Evolutionary conservation across 1,140 invertebrate genomes (phyloP).

Genomic region (Drosophila pachea): DNA sequence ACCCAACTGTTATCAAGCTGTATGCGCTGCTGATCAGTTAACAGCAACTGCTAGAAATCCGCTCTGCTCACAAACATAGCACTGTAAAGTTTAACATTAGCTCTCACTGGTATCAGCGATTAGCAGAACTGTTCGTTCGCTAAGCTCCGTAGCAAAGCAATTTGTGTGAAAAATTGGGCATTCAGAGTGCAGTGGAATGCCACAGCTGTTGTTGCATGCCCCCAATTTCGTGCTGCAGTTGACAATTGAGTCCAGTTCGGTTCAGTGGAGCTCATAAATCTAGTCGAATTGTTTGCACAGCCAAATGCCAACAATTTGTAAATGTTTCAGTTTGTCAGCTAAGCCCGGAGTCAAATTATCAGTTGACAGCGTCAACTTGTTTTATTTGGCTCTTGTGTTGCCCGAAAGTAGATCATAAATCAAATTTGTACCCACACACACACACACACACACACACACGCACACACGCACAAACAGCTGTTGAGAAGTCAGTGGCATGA

Average conservation of each 20-base stretch:
- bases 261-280: constrained; percentile 30
- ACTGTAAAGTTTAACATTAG: no score
- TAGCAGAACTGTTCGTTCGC: no score
- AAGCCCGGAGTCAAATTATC: constrained; percentile 61
- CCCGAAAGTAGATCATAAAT: constrained; percentile 62
- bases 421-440: constrained; percentile 46
- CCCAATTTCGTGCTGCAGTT: constrained; percentile 1
- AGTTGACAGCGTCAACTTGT: constrained; percentile 52
- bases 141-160: background rate
- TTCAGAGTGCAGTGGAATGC: background rate
- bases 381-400: constrained; percentile 31
- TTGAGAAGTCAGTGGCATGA: constrained; percentile 14
- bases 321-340: constrained; percentile 38
- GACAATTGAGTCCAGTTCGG: background rate
- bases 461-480: constrained; percentile 1
- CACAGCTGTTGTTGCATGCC: constrained; percentile 5
- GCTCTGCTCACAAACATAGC: no score
- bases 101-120: no score
- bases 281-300: constrained; percentile 5
- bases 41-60: no score
- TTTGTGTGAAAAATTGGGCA: background rate
- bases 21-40: no score
- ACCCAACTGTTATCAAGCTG: no score
- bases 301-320: constrained; percentile 27
- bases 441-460: constrained; percentile 5